phyloP scores from a whole-genome alignment of 2,888 invertebrate species.

The Acronicta psi region DNA sequence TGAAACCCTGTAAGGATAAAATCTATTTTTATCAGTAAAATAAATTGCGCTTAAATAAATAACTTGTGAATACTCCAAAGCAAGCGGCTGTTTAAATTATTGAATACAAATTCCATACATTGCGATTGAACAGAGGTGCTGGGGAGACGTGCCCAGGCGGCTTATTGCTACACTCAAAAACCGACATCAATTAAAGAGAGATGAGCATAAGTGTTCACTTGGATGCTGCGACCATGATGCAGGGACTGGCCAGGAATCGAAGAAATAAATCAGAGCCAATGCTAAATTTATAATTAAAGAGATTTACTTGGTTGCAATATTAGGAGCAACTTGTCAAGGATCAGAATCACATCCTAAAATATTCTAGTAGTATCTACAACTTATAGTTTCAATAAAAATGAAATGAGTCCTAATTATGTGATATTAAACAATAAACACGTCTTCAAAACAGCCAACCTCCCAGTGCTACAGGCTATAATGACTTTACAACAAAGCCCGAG shows the following conservation, averaged over 20 bases:
- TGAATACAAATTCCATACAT: conserved; percentile 85
- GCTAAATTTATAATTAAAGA: too few relatives aligned
- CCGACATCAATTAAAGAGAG: conserved; percentile 84
- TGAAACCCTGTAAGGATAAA: conserved; percentile 59
- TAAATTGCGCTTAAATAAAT: conserved; percentile 70
- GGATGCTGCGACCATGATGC: conserved; percentile 41
- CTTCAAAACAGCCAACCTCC: neutral
- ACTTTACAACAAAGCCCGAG: neutral
- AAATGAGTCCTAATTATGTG: too few relatives aligned
- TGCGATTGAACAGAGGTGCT: conserved; percentile 74
- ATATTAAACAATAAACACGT: neutral
- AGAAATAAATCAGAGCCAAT: too few relatives aligned
- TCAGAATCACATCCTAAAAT: too few relatives aligned
- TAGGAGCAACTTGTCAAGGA: too few relatives aligned
- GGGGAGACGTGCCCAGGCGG: conserved; percentile 74
- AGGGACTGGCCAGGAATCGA: neutral
- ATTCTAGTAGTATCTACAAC: too few relatives aligned
- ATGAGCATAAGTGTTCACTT: conserved; percentile 67
- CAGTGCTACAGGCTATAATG: neutral
- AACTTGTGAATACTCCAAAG: conserved; percentile 65
- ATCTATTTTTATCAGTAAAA: conserved; percentile 67
- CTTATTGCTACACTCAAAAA: conserved; percentile 81
- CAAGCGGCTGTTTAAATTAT: conserved; percentile 78
- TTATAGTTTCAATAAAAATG: too few relatives aligned
- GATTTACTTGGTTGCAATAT: too few relatives aligned